A percentile compares a stretch with the other conserved stretches of the same genome.
Conservation (phyloP, 2,113 vertebrate species). For the Cochlearius cochlearius region DNA sequence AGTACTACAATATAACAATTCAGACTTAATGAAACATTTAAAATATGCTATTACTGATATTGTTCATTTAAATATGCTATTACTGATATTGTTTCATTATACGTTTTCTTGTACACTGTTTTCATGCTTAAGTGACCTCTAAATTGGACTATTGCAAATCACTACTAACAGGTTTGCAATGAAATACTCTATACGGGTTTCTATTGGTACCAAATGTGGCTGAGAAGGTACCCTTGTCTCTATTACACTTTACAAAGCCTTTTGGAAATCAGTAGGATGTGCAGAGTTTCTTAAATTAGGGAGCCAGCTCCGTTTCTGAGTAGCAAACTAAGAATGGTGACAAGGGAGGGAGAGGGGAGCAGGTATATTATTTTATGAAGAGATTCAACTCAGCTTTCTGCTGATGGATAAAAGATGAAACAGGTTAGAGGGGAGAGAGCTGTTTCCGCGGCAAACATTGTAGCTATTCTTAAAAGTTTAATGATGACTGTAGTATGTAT, state of each 20-base stretch:
- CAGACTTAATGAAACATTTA: conserved; percentile 81
- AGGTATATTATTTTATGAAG: neutral
- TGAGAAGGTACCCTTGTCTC: neutral
- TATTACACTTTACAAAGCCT: neutral
- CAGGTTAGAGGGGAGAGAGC: neutral
- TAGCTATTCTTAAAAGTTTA: conserved; percentile 35
- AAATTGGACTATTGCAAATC: conserved; percentile 78
- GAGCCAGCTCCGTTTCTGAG: neutral
- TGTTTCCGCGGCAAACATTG: neutral
- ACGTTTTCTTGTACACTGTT: conserved; percentile 73
- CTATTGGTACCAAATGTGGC: neutral
- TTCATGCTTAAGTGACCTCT: conserved; percentile 81
- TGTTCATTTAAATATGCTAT: conserved; percentile 79
- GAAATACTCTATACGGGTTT: conserved; percentile 29
- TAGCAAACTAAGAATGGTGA: neutral
- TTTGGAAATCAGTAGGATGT: neutral
- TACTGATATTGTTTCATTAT: conserved; percentile 80
- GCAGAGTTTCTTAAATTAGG: neutral
- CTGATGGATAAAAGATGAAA: neutral
- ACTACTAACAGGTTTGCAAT: conserved; percentile 66
- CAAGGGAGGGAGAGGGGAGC: neutral
- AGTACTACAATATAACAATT: conserved; percentile 69
- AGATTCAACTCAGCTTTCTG: neutral
- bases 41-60: conserved; percentile 74
- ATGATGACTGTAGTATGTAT: conserved; percentile 23